Base-by-base conservation (phyloP, 2,888 invertebrate species). In the Caenorhabditis sp. region DNA sequence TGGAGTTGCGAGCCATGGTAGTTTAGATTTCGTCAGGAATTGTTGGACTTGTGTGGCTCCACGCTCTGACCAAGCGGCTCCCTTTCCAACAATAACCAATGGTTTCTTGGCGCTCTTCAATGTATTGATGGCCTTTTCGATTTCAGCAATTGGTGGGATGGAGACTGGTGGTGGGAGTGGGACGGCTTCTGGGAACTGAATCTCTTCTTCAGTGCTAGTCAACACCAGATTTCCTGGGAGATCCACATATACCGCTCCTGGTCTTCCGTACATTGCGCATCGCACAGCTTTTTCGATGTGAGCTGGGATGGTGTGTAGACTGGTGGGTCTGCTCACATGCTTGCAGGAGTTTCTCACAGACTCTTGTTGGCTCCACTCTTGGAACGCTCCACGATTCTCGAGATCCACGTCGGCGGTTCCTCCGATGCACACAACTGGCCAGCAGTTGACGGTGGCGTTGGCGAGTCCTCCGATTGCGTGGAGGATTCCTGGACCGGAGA, bases 401-500 rank as follows among this genome's bases (percentile, higher is more conserved):
- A 97, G 97, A 93, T 97, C 96, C 91, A 95, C 94, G 19, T 96
- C 95, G 89, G 96, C 95, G 0, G 97, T 95, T 1, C 98, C 98
- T 22, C 96, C 97, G 85, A 98, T 95, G 4, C 98, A 96, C 49
- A 98, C 91, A 63, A 98, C 93, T 0, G 98, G 98, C 95, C 97
- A 98, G 92, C 96, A 96, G 93, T 98, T 98, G 5, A 96, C 94
- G 93, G 97, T 96, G 2, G 98, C 97, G 94, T 98, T 98, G 16
- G 97, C 97, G 95, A 98, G 96, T 31, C 98, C 98, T 72, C 96
- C 97, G 74, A 96, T 94, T 47, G 96, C 96, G 93, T 98, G 97
- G 2, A 98, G 94, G 8, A 98, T 93, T 14, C 98, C 98, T 0
- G 98, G 98, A 0, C 98, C 98, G 2, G 97, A 97, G 12, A 98